These are phyloP conservation scores for Lepus americanus DNA, from an alignment of 2,113 vertebrate genomes.

Conservation along the genomic window DNA sequence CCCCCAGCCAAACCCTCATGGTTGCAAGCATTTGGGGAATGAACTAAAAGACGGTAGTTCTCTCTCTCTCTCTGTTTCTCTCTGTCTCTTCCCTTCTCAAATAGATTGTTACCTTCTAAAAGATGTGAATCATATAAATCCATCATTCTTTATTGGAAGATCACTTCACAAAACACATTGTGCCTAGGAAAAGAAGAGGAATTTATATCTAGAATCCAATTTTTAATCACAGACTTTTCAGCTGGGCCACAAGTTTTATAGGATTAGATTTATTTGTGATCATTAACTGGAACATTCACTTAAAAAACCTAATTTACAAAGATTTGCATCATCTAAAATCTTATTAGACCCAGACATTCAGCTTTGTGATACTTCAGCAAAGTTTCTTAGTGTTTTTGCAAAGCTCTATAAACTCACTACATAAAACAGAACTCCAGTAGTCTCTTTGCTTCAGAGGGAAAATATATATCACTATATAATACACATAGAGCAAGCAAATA, in stretches of 20 bases:
- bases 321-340: constrained; percentile 67
- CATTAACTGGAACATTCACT: constrained; percentile 59
- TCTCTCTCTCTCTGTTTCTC: too few species aligned
- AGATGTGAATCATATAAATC: not conserved
- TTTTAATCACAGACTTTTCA: constrained; percentile 64
- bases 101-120: too few species aligned
- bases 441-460: constrained; percentile 5
- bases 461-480: not conserved
- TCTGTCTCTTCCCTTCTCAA: too few species aligned
- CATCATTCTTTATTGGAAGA: not conserved
- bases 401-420: constrained; percentile 9
- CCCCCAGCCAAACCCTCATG: too few species aligned
- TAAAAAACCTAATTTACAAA: constrained; percentile 68
- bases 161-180: not conserved
- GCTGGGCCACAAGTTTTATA: constrained; percentile 34
- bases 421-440: constrained; percentile 4
- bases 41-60: too few species aligned
- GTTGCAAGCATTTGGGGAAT: too few species aligned
- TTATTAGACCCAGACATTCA: not conserved
- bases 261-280: constrained; percentile 61
- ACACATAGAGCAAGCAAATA: not conserved
- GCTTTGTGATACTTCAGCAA: constrained; percentile 9
- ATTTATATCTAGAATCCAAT: not conserved
- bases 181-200: constrained; percentile 50
- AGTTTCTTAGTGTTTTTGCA: not conserved